A percentile compares a stretch with the other conserved stretches of the same genome.
Evolutionary conservation across 1,140 invertebrate genomes (phyloP).

Genomic region (Pentalonia nigronervosa): DNA sequence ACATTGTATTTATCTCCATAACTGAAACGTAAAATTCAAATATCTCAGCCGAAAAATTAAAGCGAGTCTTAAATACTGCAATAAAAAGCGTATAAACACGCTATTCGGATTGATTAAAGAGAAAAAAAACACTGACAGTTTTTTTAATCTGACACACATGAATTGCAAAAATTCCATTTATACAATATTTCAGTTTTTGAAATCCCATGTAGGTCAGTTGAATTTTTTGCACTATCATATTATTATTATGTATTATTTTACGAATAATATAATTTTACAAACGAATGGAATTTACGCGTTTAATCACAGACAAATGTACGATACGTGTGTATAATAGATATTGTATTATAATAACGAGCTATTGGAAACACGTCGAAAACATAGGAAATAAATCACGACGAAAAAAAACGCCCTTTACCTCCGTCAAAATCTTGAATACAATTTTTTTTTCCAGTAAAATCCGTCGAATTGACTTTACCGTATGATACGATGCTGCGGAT

Average conservation of each 20-base stretch:
- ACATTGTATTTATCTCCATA: not conserved
- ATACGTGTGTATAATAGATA: not conserved
- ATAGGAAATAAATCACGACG: not conserved
- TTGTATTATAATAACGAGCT: not conserved
- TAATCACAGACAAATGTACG: not conserved
- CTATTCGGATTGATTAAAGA: slow-evolving; percentile 10
- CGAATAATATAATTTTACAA: not conserved
- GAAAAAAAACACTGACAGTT: not conserved
- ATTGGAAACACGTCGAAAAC: not conserved
- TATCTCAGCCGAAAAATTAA: not conserved
- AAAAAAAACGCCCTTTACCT: not conserved
- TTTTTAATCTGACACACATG: slow-evolving; percentile 35
- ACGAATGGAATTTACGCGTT: not conserved
- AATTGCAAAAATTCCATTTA: slow-evolving; percentile 28
- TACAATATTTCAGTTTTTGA: slow-evolving; percentile 15
- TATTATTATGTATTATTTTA: not conserved
- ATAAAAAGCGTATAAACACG: slow-evolving; percentile 23
- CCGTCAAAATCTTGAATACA: not conserved
- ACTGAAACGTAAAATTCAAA: slow-evolving; percentile 8
- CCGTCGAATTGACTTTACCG: not conserved
- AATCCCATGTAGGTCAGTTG: slow-evolving; percentile 32
- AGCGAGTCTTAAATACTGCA: too few species aligned
- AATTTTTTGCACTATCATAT: not conserved
- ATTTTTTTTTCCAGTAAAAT: not conserved
- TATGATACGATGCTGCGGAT: not conserved